Evolutionary conservation across 2,888 invertebrate genomes (phyloP), one percentile per base, ranked within the genome.

Genomic region (Thymelicus acteon): DNA sequence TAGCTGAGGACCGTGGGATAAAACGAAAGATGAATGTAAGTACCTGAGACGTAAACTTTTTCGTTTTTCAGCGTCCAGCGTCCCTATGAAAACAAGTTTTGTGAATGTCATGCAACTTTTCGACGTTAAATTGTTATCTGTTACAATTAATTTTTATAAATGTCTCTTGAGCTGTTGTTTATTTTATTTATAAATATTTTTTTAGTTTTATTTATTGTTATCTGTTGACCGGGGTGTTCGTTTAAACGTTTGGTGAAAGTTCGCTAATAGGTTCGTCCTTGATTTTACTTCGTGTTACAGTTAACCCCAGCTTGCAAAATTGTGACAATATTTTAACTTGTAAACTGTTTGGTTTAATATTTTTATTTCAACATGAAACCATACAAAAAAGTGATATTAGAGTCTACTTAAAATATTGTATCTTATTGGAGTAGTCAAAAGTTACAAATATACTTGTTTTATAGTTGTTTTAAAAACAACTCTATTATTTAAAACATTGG

Each of bases 21-120:
- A 37, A 69, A 63, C 66, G 67, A 75, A 75, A 76, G 71, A 76
- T 77, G 76, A 75, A 77, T 67, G 76, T 77, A 69, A 75, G 76
- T 75, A 40, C 12, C 49, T n/a, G 7, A 37, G 44, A 39, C 8
- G 4, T 49, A 58, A 58, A 62, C 37, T 44, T 54, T 49, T 67
- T 66, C 13, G 49, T 62, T 57, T 62, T 68, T 68, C 62, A 62
- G 47, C 37, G 37, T 62, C 61, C 68, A 31, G 54, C 24, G 31
- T 54, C 12, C 15, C 24, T 60, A 47, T 4, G 39, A 57, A 62
- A 47, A 58, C 57, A 57, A 47, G 54, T 57, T 57, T 57, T 31
- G 47, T 63, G 57, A 69, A 69, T 57, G 57, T 44, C 57, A 15
- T 44, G 24, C 31, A 37, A 2, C 62, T 61, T 40, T 39, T 8